phyloP scores from a whole-genome alignment of 2,113 vertebrate species.

The Mohoua ochrocephala region DNA sequence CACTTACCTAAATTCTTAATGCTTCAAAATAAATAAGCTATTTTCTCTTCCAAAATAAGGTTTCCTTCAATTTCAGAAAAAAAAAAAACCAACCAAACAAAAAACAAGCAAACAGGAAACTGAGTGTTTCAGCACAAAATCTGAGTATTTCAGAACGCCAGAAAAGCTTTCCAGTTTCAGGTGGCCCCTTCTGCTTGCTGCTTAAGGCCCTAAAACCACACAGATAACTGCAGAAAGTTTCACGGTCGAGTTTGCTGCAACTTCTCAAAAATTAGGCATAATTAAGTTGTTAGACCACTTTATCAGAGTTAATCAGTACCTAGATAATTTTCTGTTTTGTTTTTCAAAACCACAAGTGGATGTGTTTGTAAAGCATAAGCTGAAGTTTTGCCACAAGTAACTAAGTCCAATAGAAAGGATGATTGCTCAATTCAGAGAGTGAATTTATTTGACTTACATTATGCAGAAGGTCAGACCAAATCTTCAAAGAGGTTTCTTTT shows the following conservation, averaged over 20 bases:
- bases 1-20: neutral
- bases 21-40: neutral
- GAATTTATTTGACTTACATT: slow-evolving; percentile 14
- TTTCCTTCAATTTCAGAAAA: neutral
- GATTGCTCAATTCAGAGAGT: neutral
- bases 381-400: neutral
- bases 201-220: neutral
- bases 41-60: neutral
- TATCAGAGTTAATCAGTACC: neutral
- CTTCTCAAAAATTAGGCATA: neutral
- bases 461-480: slow-evolving; percentile 33
- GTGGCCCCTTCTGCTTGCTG: neutral
- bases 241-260: neutral
- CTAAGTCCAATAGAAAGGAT: neutral
- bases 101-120: neutral
- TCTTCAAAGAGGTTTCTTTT: neutral
- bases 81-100: neutral
- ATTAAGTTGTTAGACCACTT: neutral
- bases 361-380: neutral
- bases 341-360: neutral
- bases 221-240: neutral
- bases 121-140: neutral
- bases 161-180: neutral
- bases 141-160: neutral
- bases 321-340: neutral